Evolutionary conservation across 1,140 invertebrate genomes (phyloP).

Genomic region (Drosophila virilis): DNA sequence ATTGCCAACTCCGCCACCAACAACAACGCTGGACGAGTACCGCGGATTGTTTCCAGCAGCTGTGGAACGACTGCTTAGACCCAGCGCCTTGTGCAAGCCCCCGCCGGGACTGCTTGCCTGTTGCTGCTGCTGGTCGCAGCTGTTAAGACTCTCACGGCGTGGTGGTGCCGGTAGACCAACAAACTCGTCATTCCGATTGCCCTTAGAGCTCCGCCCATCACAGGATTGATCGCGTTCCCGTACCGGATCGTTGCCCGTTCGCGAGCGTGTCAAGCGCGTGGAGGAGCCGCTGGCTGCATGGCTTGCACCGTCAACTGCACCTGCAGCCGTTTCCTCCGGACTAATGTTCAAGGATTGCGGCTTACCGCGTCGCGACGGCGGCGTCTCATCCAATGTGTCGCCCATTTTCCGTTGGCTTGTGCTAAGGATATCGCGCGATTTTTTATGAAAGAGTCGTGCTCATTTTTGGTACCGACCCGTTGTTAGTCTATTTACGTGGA

Average conservation of each 20-base stretch:
- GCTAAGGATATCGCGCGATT: conserved; percentile 16
- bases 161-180: conserved; percentile 41
- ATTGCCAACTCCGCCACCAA: conserved; percentile 50
- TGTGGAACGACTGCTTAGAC: conserved; percentile 4
- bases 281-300: neutral
- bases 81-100: conserved; percentile 42
- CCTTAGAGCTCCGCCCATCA: conserved; percentile 58
- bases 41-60: conserved; percentile 22
- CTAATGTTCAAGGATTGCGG: conserved; percentile 70
- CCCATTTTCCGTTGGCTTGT: conserved; percentile 49
- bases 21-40: conserved; percentile 72
- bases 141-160: conserved; percentile 77
- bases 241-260: conserved; percentile 51
- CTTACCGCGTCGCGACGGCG: conserved; percentile 72
- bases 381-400: conserved; percentile 64
- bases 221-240: conserved; percentile 71
- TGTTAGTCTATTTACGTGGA: conserved; percentile 1
- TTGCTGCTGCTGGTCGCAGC: conserved; percentile 43
- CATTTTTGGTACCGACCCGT: conserved; percentile 25
- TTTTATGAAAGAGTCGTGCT: conserved; percentile 27
- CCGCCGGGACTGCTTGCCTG: conserved; percentile 50
- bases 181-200: conserved; percentile 69
- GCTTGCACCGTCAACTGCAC: conserved; percentile 5
- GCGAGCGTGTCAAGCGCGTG: conserved; percentile 42
- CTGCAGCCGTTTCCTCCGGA: conserved; percentile 43